Conservation (phyloP, 2,888 invertebrate genomes). For the Pollenia amentaria region DNA sequence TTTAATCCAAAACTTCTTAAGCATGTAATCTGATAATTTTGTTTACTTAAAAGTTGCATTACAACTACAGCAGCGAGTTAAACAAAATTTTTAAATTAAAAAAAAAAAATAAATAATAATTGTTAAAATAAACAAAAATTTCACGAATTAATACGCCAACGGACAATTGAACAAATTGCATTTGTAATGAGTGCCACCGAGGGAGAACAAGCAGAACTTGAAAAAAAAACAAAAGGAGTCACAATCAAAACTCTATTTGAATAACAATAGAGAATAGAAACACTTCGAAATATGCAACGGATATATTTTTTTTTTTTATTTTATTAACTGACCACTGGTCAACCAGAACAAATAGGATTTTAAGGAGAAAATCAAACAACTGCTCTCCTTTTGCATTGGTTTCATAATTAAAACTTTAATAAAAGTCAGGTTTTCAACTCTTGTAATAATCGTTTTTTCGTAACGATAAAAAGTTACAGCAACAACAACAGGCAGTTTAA, state of each 20-base stretch:
- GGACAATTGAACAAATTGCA: conserved; percentile 64
- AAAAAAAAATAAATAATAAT: conserved; percentile 23
- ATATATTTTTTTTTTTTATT: conserved; percentile 26
- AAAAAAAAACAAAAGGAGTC: conserved; percentile 37
- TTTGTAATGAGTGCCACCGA: background rate
- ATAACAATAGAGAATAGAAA: conserved; percentile 67
- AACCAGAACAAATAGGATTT: conserved; percentile 77
- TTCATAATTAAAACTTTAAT: conserved; percentile 63
- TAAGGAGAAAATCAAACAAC: conserved; percentile 50
- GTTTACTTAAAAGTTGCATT: conserved; percentile 66
- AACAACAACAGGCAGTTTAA: conserved; percentile 19
- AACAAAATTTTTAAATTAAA: conserved; percentile 24
- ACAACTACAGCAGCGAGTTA: conserved; percentile 28
- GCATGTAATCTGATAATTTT: conserved; percentile 71
- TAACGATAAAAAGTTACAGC: conserved; percentile 69
- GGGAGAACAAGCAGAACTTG: background rate
- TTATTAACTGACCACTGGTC: conserved; percentile 75
- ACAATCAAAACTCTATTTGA: conserved; percentile 64
- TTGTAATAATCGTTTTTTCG: conserved; percentile 48
- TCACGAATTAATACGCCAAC: conserved; percentile 49
- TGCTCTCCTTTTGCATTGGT: conserved; percentile 26
- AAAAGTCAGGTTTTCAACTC: conserved; percentile 63
- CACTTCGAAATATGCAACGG: conserved; percentile 56
- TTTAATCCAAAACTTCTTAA: conserved; percentile 31
- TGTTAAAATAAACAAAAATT: conserved; percentile 69